Conservation (phyloP, 2,888 invertebrate species). For the Dascillus cervinus region DNA sequence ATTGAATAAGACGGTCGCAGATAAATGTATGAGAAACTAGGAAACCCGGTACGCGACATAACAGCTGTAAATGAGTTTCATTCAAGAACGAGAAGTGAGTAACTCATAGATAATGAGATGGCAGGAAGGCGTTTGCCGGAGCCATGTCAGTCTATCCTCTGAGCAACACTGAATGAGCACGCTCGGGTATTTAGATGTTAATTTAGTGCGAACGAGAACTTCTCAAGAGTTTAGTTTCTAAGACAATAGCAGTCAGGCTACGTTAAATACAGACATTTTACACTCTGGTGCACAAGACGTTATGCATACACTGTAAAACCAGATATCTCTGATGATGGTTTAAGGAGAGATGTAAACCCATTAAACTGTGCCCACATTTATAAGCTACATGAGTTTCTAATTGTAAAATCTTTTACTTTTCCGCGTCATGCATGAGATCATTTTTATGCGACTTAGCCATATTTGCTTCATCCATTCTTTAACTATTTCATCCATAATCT, state of each 20-base stretch:
- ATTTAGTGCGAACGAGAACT: slow-evolving; percentile 38
- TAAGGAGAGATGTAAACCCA: no score
- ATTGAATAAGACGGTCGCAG: no score
- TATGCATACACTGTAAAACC: slow-evolving; percentile 16
- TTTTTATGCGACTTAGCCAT: no score
- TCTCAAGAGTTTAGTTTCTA: slow-evolving; percentile 34
- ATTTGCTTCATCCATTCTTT: no score
- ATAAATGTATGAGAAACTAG: no score
- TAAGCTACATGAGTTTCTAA: no score
- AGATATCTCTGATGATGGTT: no score
- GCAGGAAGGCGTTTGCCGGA: slow-evolving; percentile 17
- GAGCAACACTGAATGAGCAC: slow-evolving; percentile 17
- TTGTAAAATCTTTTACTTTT: no score
- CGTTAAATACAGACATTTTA: slow-evolving; percentile 44
- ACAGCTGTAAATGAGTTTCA: slow-evolving; percentile 3
- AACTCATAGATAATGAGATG: slow-evolving; percentile 18
- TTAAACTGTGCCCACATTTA: no score
- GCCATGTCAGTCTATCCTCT: slow-evolving; percentile 17
- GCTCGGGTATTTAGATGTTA: slow-evolving; percentile 36
- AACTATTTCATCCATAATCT: no score
- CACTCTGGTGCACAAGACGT: slow-evolving; percentile 33
- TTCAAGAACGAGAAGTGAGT: slow-evolving; percentile 7
- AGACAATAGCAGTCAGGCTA: slow-evolving; percentile 40
- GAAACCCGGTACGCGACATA: no score
- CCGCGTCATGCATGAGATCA: no score